Percentiles rank a stretch among this genome's conserved stretches.
These are phyloP conservation scores for Muscicapa comitata DNA, from an alignment of 2,797 vertebrate species.

Conservation along the genomic window DNA sequence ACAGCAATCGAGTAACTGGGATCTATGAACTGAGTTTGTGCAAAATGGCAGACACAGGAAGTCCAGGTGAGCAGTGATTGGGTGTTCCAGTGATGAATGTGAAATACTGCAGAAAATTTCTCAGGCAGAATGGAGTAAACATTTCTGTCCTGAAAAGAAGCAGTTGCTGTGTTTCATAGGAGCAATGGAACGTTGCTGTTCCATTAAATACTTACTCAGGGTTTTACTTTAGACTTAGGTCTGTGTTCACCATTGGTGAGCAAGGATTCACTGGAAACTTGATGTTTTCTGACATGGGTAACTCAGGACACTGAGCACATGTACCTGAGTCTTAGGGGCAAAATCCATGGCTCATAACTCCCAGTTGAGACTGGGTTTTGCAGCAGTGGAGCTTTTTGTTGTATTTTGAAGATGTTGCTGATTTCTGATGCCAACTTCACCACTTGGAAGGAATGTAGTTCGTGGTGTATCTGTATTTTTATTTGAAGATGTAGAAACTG, in stretches of 20 bases:
- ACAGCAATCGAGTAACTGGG: slow-evolving; percentile 94
- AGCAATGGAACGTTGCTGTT: neutral
- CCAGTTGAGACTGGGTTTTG: neutral
- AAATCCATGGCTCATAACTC: neutral
- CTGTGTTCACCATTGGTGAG: neutral
- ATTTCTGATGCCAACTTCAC: neutral
- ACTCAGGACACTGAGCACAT: neutral
- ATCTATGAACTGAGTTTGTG: slow-evolving; percentile 97
- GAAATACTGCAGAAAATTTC: neutral
- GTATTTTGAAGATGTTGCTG: neutral
- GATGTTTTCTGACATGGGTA: neutral
- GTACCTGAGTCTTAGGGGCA: no score
- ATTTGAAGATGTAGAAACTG: neutral
- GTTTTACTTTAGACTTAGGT: neutral
- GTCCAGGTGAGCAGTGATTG: slow-evolving; percentile 85
- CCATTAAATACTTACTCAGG: neutral
- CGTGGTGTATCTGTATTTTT: neutral
- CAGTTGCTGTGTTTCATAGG: neutral
- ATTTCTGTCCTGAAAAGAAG: neutral
- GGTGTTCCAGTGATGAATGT: neutral
- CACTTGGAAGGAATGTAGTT: neutral
- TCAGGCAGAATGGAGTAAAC: neutral
- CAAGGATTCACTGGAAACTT: neutral
- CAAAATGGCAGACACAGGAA: slow-evolving; percentile 96
- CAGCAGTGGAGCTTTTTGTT: neutral